Percentiles rank a stretch among this genome's conserved stretches.
Evolutionary conservation across 2,888 invertebrate species (phyloP).

Genomic region (Anthophora plumipes): DNA sequence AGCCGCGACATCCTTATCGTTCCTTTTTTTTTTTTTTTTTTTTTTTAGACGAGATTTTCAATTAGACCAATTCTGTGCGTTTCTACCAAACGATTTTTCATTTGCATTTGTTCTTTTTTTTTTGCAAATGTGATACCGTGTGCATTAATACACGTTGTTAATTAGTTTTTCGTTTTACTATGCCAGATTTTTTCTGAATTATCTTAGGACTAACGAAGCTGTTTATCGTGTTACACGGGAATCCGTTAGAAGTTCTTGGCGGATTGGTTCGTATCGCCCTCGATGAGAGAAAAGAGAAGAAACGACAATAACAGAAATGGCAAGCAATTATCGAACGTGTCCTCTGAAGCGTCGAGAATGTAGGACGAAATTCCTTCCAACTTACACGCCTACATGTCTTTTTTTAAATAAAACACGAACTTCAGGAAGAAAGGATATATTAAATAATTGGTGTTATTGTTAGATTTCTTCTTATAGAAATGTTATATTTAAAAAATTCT

Average conservation of each 20-base stretch:
- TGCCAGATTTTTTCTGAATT: constrained; percentile 35
- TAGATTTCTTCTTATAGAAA: too few species aligned
- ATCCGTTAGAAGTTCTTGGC: constrained; percentile 32
- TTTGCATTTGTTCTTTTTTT: too few species aligned
- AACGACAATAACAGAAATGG: constrained; percentile 5
- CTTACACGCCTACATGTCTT: too few species aligned
- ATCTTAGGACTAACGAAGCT: constrained; percentile 34
- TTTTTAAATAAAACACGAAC: too few species aligned
- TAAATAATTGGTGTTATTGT: too few species aligned
- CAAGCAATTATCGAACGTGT: constrained; percentile 32
- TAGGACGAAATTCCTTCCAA: constrained; percentile 5
- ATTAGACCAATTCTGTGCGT: constrained; percentile 66
- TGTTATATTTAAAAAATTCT: too few species aligned
- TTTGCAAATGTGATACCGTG: too few species aligned
- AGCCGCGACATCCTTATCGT: constrained; percentile 59
- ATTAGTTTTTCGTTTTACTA: constrained; percentile 42
- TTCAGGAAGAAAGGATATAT: too few species aligned
- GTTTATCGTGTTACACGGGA: constrained; percentile 44
- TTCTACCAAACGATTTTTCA: too few species aligned
- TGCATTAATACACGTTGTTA: constrained; percentile 51
- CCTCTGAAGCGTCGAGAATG: neutral
- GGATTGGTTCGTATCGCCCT: constrained; percentile 22
- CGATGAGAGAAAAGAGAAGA: constrained; percentile 22
- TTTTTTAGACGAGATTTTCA: constrained; percentile 61
- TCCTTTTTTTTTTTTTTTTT: too few species aligned